phyloP scores from a whole-genome alignment of 1,140 invertebrate species.

The Leucophenga varia region DNA sequence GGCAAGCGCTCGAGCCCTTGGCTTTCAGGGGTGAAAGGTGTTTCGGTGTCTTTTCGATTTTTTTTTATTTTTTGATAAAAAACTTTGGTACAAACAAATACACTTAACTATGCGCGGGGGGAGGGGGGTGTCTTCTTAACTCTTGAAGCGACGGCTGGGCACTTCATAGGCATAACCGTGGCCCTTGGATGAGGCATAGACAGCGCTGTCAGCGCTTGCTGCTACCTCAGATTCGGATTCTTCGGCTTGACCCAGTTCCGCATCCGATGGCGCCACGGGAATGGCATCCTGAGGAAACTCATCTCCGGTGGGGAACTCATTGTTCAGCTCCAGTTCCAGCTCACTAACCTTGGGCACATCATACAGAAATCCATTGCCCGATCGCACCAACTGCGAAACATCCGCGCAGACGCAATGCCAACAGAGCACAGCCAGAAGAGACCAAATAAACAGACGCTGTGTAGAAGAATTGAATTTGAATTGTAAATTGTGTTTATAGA shows the following conservation, averaged over 20 bases:
- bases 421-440: constrained; percentile 18
- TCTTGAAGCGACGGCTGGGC: constrained; percentile 38
- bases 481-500: neutral
- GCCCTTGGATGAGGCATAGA: constrained; percentile 24
- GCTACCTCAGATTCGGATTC: too few relatives aligned
- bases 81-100: constrained; percentile 35
- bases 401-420: constrained; percentile 24
- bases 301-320: constrained; percentile 39
- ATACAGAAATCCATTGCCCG: constrained; percentile 46
- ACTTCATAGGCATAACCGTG: constrained; percentile 31
- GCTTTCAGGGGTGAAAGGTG: constrained; percentile 30
- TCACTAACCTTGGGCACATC: constrained; percentile 39
- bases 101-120: neutral
- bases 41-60: too few relatives aligned
- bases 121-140: too few relatives aligned
- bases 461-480: neutral
- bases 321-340: constrained; percentile 38
- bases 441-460: constrained; percentile 20
- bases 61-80: constrained; percentile 24
- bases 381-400: constrained; percentile 41
- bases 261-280: constrained; percentile 37
- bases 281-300: constrained; percentile 43
- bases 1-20: constrained; percentile 28
- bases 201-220: constrained; percentile 2
- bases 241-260: constrained; percentile 24